phyloP scores from a whole-genome alignment of 2,888 invertebrate species.

The Deroplatys truncata region DNA sequence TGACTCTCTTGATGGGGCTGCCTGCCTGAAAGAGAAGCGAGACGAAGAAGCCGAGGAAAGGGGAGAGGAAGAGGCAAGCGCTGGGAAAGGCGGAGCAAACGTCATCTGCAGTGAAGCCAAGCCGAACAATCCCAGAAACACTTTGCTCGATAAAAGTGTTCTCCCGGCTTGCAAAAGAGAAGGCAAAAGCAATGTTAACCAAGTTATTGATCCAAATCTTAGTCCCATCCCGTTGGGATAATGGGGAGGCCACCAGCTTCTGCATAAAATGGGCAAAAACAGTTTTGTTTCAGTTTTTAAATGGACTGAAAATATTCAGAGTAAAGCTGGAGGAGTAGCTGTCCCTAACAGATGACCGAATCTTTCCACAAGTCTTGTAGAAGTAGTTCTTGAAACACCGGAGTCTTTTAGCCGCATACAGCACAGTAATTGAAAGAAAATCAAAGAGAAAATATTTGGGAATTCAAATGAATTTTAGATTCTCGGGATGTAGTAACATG shows the following conservation, averaged over 20 bases:
- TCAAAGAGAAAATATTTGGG: too few species aligned
- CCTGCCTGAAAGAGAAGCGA: background rate
- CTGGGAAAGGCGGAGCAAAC: constrained; percentile 17
- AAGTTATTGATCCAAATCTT: constrained; percentile 9
- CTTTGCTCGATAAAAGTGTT: constrained; percentile 13
- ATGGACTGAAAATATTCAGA: too few species aligned
- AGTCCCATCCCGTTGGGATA: background rate
- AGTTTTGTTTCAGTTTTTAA: too few species aligned
- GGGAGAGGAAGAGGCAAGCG: background rate
- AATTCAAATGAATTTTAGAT: too few species aligned
- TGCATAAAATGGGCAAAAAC: background rate
- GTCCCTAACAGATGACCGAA: too few species aligned
- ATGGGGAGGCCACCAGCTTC: background rate
- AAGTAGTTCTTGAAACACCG: too few species aligned
- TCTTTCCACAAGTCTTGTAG: too few species aligned
- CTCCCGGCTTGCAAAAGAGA: background rate
- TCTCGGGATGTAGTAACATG: too few species aligned
- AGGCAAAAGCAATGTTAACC: background rate
- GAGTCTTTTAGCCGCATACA: too few species aligned
- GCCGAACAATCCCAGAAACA: constrained; percentile 16
- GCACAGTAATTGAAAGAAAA: too few species aligned
- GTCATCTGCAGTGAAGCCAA: constrained; percentile 18
- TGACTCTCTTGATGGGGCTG: constrained; percentile 11
- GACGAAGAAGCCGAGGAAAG: background rate
- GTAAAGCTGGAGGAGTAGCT: too few species aligned